These are phyloP conservation scores for Coendou prehensilis DNA, from an alignment of 2,797 vertebrate genomes.

Conservation along the genomic window DNA sequence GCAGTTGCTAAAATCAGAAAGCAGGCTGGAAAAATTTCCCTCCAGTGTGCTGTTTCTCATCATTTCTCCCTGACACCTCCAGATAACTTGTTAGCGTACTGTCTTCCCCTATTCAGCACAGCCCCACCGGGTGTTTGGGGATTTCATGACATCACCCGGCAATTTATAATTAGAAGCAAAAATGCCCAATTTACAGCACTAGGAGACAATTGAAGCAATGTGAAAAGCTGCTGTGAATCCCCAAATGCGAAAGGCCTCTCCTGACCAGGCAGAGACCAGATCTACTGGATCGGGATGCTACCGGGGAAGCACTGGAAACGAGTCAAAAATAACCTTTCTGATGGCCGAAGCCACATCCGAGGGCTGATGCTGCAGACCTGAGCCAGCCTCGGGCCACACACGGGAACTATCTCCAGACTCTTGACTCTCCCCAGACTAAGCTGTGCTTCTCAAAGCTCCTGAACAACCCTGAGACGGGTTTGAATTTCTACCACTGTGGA, in stretches of 20 bases:
- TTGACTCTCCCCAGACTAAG: background rate
- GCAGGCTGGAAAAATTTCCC: conserved; percentile 48
- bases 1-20: conserved; percentile 69
- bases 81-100: conserved; percentile 62
- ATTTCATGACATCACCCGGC: conserved; percentile 64
- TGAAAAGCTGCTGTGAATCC: background rate
- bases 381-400: background rate
- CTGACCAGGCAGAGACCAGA: background rate
- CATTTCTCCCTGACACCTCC: conserved; percentile 72
- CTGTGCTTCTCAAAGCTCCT: background rate
- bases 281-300: background rate
- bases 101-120: background rate
- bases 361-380: background rate
- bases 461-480: background rate
- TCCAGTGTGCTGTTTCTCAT: conserved; percentile 50
- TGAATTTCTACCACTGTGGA: background rate
- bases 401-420: background rate
- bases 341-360: background rate
- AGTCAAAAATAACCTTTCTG: background rate
- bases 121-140: background rate
- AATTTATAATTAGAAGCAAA: conserved; percentile 73
- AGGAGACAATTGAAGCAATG: background rate
- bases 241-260: background rate
- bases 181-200: background rate
- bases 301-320: background rate